A percentile compares a stretch with the other conserved stretches of the same genome.
phyloP scores from a whole-genome alignment of 2,797 vertebrate genomes.

The Euphonia xanthogaster region DNA sequence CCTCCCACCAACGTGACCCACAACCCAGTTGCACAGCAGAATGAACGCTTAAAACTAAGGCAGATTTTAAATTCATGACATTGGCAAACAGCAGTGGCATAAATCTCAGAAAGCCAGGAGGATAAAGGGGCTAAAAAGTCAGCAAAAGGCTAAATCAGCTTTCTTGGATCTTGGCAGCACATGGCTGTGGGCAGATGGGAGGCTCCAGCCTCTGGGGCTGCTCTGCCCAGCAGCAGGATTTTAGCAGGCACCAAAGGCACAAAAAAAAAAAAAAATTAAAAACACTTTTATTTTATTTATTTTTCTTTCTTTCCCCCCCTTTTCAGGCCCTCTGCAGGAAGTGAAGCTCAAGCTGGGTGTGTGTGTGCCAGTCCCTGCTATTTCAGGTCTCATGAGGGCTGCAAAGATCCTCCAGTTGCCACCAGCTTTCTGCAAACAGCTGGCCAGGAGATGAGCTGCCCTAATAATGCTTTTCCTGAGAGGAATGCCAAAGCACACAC shows the following conservation, averaged over 20 bases:
- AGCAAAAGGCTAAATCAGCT: slow-evolving; percentile 31
- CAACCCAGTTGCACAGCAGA: not conserved
- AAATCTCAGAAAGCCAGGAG: not conserved
- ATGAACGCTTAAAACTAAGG: not conserved
- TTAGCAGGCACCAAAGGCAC: not conserved
- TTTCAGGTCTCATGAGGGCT: not conserved
- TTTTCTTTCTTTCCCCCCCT: fast-evolving
- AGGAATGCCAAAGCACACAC: not conserved
- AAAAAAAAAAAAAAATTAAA: not conserved
- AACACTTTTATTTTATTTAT: not conserved
- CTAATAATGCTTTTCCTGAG: not conserved
- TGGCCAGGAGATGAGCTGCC: not conserved
- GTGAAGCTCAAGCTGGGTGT: not conserved
- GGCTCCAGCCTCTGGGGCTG: not conserved
- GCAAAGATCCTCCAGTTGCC: not conserved
- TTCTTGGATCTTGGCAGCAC: not conserved
- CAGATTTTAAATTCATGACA: not conserved
- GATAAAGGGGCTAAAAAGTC: slow-evolving; percentile 13
- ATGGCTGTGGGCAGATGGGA: not conserved
- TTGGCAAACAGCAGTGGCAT: not conserved
- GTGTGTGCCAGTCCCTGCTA: not conserved
- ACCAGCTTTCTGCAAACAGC: not conserved
- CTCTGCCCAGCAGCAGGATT: not conserved
- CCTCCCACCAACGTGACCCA: not conserved
- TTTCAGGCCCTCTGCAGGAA: not conserved